Evolutionary conservation across 1,140 invertebrate genomes (phyloP).

Genomic region (Cotesia glomerata): DNA sequence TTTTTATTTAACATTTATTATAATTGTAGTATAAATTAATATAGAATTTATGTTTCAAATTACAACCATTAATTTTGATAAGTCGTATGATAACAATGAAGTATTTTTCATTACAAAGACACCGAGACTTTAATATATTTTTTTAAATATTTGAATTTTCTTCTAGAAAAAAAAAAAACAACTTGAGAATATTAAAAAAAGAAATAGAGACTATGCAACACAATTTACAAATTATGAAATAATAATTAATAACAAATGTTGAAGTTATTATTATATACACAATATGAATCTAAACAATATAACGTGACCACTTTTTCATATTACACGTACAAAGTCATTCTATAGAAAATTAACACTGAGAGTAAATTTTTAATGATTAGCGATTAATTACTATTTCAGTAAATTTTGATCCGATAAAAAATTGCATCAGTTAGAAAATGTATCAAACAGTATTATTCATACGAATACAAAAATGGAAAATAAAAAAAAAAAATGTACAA

Average conservation of each 20-base stretch:
- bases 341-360: no score
- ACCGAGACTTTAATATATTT: background rate
- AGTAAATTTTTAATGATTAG: background rate
- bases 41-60: slow-evolving; percentile 13
- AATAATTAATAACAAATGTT: background rate
- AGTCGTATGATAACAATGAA: background rate
- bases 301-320: background rate
- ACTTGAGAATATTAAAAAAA: background rate
- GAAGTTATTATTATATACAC: background rate
- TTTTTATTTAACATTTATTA: slow-evolving; percentile 1
- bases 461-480: background rate
- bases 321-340: background rate
- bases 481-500: background rate
- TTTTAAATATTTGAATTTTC: background rate
- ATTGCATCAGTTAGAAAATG: no score
- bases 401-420: no score
- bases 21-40: slow-evolving; percentile 7
- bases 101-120: background rate
- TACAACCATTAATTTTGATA: slow-evolving; percentile 11
- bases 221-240: background rate
- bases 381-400: no score
- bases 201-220: background rate
- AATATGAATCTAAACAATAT: background rate
- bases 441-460: no score
- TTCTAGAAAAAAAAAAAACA: background rate